Evolutionary conservation across 2,797 vertebrate genomes (phyloP).

Genomic region (Meda fulgida): DNA sequence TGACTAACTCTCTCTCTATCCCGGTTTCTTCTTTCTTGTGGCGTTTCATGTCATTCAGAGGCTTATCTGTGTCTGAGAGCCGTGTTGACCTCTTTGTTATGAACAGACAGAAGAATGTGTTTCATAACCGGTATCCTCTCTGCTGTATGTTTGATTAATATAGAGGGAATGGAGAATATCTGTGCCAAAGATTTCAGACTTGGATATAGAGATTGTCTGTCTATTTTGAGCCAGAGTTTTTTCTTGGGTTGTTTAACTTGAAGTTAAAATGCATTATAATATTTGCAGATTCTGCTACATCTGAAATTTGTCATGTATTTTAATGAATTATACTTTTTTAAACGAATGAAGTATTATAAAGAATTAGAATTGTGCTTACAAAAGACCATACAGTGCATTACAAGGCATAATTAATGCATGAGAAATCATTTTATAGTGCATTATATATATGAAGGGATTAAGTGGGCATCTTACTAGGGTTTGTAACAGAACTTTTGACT

Average conservation of each 20-base stretch:
- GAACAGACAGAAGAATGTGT: background rate
- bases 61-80: background rate
- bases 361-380: background rate
- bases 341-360: background rate
- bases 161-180: background rate
- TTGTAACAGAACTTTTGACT: background rate
- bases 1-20: constrained; percentile 31
- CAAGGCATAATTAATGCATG: background rate
- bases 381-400: background rate
- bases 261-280: background rate
- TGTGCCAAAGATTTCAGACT: background rate
- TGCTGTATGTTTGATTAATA: background rate
- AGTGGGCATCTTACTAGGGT: background rate
- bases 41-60: background rate
- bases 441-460: background rate
- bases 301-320: background rate
- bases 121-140: background rate
- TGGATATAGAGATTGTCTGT: background rate
- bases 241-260: background rate
- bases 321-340: background rate
- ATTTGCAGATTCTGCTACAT: background rate
- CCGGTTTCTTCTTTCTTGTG: constrained; percentile 28
- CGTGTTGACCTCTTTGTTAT: background rate
- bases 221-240: background rate
- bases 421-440: background rate